These are phyloP conservation scores for Dasyornis broadbenti DNA, from an alignment of 2,113 vertebrate genomes.

Conservation along the genomic window DNA sequence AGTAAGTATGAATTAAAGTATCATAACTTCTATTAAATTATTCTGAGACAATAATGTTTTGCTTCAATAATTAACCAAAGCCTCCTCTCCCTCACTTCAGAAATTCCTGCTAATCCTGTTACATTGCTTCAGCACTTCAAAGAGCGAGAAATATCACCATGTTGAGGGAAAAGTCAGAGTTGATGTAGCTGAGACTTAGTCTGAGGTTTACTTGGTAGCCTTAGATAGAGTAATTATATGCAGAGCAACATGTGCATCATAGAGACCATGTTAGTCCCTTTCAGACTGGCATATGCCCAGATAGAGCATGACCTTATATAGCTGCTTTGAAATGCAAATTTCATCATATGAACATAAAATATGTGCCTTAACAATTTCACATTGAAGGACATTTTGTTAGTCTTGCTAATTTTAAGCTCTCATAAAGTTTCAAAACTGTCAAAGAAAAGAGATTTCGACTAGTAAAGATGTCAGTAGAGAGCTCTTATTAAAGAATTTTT, in stretches of 20 bases:
- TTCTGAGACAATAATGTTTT: neutral
- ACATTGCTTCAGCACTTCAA: neutral
- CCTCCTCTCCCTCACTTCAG: neutral
- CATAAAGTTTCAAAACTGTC: neutral
- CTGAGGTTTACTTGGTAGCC: neutral
- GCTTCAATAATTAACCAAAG: neutral
- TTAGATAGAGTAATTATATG: neutral
- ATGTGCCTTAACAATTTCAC: neutral
- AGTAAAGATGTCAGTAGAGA: neutral
- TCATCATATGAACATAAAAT: neutral
- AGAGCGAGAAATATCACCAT: neutral
- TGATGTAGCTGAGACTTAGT: neutral
- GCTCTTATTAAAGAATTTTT: neutral
- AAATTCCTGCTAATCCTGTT: neutral
- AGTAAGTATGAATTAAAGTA: neutral
- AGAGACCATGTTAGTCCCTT: neutral
- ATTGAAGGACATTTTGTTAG: neutral
- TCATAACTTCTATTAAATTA: neutral
- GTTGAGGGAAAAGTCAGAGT: neutral
- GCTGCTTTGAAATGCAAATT: neutral
- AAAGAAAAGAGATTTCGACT: neutral
- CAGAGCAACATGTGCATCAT: neutral
- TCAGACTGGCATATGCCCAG: neutral
- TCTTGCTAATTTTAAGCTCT: neutral
- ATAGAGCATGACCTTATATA: neutral